Conservation (phyloP, 2,797 vertebrate species). For the Rhinophrynus dorsalis region DNA sequence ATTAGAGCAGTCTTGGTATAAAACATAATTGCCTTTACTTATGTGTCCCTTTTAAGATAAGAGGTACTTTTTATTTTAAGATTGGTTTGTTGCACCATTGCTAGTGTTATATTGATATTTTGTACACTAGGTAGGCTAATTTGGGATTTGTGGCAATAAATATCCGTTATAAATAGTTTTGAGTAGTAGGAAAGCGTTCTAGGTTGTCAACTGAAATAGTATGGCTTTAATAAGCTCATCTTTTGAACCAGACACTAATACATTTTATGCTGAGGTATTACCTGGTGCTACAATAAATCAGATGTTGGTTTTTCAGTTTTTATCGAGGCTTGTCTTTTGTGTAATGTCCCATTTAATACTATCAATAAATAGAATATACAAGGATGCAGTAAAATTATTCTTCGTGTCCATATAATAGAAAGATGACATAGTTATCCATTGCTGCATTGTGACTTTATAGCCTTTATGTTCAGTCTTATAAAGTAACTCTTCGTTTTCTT, state of each 20-base stretch:
- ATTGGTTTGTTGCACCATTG: too few species aligned
- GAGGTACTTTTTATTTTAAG: too few species aligned
- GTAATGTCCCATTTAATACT: conserved; percentile 43
- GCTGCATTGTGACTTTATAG: conserved; percentile 8
- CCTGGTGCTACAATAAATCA: conserved; percentile 26
- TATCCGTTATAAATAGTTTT: conserved; percentile 28
- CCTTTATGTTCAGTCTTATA: conserved; percentile 17
- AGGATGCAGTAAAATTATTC: conserved; percentile 19
- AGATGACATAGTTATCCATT: conserved; percentile 22
- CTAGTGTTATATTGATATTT: not conserved
- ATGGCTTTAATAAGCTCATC: conserved; percentile 44
- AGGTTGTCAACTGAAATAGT: conserved; percentile 28
- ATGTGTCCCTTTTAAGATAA: not conserved
- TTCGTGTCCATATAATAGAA: conserved; percentile 25
- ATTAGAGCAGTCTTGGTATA: too few species aligned
- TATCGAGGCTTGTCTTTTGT: conserved; percentile 31
- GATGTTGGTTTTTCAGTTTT: too few species aligned
- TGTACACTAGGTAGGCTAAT: not conserved
- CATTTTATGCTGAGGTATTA: conserved; percentile 32
- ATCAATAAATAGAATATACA: conserved; percentile 42
- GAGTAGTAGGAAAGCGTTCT: conserved; percentile 15
- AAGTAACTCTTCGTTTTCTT: too few species aligned
- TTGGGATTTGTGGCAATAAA: not conserved
- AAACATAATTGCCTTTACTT: too few species aligned
- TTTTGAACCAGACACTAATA: conserved; percentile 22